These are phyloP conservation scores for Limnephilus rhombicus DNA, from an alignment of 2,888 invertebrate species.

Conservation along the genomic window DNA sequence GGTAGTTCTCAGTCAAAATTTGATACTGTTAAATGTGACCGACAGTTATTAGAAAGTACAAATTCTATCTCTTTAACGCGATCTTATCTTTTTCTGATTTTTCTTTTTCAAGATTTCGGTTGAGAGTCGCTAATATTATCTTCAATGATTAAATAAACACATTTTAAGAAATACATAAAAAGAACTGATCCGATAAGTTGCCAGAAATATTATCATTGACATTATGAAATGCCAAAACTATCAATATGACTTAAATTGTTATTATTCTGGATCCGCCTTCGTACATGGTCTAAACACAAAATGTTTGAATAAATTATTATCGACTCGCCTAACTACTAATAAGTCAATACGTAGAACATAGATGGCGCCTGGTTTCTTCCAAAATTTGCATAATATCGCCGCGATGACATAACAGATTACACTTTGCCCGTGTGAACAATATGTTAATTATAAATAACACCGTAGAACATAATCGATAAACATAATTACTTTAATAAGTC, in stretches of 20 bases:
- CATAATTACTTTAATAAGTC: background rate
- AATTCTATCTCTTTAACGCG: too few relatives aligned
- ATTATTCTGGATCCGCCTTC: background rate
- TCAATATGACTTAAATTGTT: background rate
- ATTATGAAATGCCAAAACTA: background rate
- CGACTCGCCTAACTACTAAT: background rate
- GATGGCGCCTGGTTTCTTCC: background rate
- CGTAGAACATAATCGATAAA: background rate
- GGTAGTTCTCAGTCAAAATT: too few relatives aligned
- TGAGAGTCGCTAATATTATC: too few relatives aligned
- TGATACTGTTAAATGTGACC: too few relatives aligned
- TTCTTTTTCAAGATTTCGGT: too few relatives aligned
- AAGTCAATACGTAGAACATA: background rate
- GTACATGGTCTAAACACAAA: background rate
- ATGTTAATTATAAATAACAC: background rate
- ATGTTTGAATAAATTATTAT: background rate
- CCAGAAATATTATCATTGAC: background rate
- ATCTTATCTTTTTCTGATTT: too few relatives aligned
- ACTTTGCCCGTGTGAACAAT: conserved; percentile 7
- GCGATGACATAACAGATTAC: background rate
- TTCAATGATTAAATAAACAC: too few relatives aligned
- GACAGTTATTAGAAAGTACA: too few relatives aligned
- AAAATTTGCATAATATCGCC: background rate
- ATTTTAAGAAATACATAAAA: too few relatives aligned
- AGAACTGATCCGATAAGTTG: too few relatives aligned